Evolutionary conservation across 2,797 vertebrate genomes (phyloP).

Genomic region (Pseudochaenichthys georgianus): DNA sequence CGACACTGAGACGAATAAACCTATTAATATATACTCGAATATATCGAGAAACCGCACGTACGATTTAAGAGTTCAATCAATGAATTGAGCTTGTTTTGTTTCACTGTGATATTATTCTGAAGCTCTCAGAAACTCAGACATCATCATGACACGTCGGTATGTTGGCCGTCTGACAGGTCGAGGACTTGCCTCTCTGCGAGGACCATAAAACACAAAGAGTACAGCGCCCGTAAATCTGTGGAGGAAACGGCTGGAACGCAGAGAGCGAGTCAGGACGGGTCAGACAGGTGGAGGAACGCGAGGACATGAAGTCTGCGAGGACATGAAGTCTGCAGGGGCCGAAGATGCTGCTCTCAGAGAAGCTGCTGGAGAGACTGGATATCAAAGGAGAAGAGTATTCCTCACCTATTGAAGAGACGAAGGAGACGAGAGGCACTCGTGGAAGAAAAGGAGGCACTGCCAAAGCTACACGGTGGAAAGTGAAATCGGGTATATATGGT

Average conservation of each 20-base stretch:
- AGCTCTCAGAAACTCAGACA: not conserved
- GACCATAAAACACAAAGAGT: slow-evolving; percentile 1
- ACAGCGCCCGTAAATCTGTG: slow-evolving; percentile 41
- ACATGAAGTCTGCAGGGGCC: not conserved
- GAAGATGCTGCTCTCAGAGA: slow-evolving; percentile 56
- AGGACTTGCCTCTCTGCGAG: slow-evolving; percentile 9
- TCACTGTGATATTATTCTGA: not conserved
- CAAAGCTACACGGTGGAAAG: slow-evolving; percentile 75
- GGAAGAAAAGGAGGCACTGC: slow-evolving; percentile 75
- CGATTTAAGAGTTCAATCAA: not conserved
- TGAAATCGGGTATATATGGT: slow-evolving; percentile 83
- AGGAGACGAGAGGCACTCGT: slow-evolving; percentile 71
- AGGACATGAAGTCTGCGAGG: too few relatives aligned
- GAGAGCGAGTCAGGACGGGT: slow-evolving; percentile 22
- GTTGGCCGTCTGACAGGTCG: not conserved
- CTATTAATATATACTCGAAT: too few relatives aligned
- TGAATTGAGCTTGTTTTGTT: too few relatives aligned
- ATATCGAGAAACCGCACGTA: not conserved
- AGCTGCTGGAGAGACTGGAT: not conserved
- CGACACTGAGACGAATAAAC: too few relatives aligned
- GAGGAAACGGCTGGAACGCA: slow-evolving; percentile 39
- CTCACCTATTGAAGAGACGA: slow-evolving; percentile 75
- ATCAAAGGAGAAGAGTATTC: slow-evolving; percentile 23
- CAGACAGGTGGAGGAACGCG: not conserved
- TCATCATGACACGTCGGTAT: not conserved